Conservation (phyloP, 2,113 vertebrate genomes). For the Vimba vimba region DNA sequence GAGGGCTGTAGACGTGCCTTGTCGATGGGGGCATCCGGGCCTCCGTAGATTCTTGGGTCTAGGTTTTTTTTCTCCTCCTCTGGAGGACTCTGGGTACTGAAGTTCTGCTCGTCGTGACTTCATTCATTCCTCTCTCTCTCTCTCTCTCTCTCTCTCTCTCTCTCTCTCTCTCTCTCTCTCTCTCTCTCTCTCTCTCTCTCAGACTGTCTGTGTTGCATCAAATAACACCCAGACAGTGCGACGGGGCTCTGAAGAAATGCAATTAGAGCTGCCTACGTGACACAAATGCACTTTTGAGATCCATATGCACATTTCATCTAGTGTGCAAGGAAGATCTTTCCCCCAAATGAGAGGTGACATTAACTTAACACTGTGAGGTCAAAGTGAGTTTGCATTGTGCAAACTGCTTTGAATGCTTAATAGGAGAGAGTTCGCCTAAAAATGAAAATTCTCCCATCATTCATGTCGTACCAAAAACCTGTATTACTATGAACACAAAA, state of each 20-base stretch:
- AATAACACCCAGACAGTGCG: neutral
- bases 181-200: neutral
- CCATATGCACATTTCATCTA: neutral
- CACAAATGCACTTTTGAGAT: neutral
- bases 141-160: neutral
- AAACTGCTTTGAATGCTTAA: no score
- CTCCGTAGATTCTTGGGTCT: slow-evolving; percentile 72
- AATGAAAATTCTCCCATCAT: neutral
- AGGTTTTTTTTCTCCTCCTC: slow-evolving; percentile 39
- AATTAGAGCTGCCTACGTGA: slow-evolving; percentile 7
- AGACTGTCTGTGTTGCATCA: neutral
- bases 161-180: neutral
- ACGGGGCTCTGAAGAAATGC: neutral
- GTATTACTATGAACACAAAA: neutral
- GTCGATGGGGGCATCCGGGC: slow-evolving; percentile 72
- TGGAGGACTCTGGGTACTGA: slow-evolving; percentile 72
- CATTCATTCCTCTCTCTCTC: neutral
- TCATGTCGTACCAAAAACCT: neutral
- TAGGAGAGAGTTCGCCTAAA: neutral
- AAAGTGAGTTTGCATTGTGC: no score
- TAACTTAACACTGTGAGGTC: neutral
- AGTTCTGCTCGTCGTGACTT: slow-evolving; percentile 62
- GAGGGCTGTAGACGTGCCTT: slow-evolving; percentile 73
- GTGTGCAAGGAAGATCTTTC: neutral
- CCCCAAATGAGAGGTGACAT: neutral